Evolutionary conservation across 2,113 vertebrate species (phyloP), one percentile per base, ranked within the genome.

Genomic region (Scartelaos histophorus): DNA sequence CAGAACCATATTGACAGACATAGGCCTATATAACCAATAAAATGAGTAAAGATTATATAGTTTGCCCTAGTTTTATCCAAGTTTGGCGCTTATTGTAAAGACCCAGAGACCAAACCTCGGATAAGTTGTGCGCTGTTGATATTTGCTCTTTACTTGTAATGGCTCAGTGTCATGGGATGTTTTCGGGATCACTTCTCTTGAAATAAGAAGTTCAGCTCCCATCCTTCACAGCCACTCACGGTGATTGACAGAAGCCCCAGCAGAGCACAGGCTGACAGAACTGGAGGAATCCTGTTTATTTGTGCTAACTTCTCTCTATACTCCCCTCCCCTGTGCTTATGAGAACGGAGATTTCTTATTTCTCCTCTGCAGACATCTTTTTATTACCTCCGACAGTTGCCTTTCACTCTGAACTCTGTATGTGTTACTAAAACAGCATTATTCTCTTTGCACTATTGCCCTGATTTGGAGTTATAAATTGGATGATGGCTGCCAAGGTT

Each of bases 161-260:
- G 10, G 29, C 24, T 64, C 62, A 5, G 15, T 62, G 25, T 72
- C 29, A 43, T 43, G 69, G 51, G 29, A 13, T 60, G 43, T 62
- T 78, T 70, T 24, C 34, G 47, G 61, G 34, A 67, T 61, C 34
- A 19, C 13, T 51, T 62, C 22, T n/a, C 66, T 67, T 24, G n/a
- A 64, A 66, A 49, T 65, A 66, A 61, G 17, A 68, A 12, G 7
- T 75, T 68, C 56, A 45, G 57, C 64, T 47, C 64, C 34, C 47
- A 24, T 69, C 64, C 43, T 51, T 75, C 45, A 80, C 4, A 68
- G 56, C 65, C 46, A 64, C 74, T 69, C 74, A 22, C 65, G 51
- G 60, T 80, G 80, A 80, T 21, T 79, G 72, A 78, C 57, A 57
- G 4, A 82, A 57, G 24, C 56, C 68, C 65, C 61, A 1, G 17